These are phyloP conservation scores for Ashinkailepas kermadecensis DNA, from an alignment of 2,888 invertebrate genomes.

Conservation along the genomic window DNA sequence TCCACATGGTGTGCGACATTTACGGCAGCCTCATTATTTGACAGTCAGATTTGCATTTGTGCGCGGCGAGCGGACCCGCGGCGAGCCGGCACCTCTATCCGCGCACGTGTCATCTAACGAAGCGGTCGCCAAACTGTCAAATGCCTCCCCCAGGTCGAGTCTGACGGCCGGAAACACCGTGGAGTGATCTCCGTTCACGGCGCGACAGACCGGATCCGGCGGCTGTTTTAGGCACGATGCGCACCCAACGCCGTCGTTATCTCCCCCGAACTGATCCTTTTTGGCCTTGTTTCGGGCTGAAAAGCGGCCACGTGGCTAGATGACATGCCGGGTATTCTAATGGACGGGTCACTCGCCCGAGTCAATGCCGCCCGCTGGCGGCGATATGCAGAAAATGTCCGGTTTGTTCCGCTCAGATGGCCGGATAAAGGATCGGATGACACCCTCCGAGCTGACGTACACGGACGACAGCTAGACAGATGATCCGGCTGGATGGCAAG, in stretches of 20 bases:
- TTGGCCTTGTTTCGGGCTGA: not conserved
- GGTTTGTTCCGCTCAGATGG: not conserved
- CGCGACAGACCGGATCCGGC: not conserved
- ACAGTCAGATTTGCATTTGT: not conserved
- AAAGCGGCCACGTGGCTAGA: slow-evolving; percentile 6
- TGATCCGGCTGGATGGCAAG: too few relatives aligned
- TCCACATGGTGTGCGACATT: not conserved
- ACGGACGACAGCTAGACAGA: too few relatives aligned
- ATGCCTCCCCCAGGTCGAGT: not conserved
- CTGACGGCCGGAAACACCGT: not conserved
- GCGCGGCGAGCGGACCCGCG: not conserved
- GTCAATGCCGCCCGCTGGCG: not conserved
- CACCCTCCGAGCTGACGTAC: not conserved
- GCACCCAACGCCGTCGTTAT: not conserved
- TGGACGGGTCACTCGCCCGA: not conserved
- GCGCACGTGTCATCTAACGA: not conserved
- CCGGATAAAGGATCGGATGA: not conserved
- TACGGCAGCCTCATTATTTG: not conserved
- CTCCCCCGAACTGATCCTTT: not conserved
- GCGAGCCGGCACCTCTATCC: not conserved
- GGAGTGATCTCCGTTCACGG: not conserved
- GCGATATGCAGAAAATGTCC: not conserved
- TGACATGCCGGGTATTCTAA: slow-evolving; percentile 18
- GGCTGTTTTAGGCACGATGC: not conserved
- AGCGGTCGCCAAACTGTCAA: not conserved